These are phyloP conservation scores for Ashinkailepas kermadecensis DNA, from an alignment of 2,888 invertebrate species.

Conservation along the genomic window DNA sequence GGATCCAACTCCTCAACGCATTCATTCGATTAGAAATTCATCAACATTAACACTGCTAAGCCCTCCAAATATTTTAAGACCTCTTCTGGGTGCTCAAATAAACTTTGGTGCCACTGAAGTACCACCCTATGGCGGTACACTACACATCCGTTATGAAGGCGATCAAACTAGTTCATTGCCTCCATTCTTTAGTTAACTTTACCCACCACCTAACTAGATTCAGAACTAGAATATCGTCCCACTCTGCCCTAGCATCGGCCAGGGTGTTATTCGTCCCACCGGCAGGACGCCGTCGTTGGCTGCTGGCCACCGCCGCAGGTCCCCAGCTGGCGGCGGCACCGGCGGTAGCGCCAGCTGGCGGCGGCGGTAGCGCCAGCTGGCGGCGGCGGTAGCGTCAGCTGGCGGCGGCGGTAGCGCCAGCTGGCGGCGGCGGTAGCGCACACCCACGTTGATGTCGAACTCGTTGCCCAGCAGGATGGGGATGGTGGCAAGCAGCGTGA, in stretches of 20 bases:
- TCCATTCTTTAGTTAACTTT: no score
- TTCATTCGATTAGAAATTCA: no score
- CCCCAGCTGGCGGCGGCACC: not conserved
- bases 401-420: not conserved
- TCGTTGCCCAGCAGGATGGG: conserved; percentile 33
- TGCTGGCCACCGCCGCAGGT: not conserved
- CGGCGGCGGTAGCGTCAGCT: conserved; percentile 24
- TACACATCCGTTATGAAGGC: no score
- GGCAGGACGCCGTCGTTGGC: not conserved
- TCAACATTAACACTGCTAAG: no score
- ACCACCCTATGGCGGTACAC: no score
- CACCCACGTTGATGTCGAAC: conserved; percentile 31
- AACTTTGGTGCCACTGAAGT: no score
- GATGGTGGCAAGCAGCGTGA: conserved; percentile 32
- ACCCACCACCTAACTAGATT: no score
- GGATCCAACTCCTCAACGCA: no score
- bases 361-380: conserved; percentile 20
- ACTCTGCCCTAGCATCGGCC: not conserved
- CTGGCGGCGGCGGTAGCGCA: conserved; percentile 24
- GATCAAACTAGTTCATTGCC: no score
- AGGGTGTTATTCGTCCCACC: not conserved
- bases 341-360: not conserved
- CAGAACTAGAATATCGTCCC: no score
- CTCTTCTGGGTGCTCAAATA: no score
- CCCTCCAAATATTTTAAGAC: no score